A percentile compares a stretch with the other conserved stretches of the same genome.
Evolutionary conservation across 2,888 invertebrate genomes (phyloP).

Genomic region (Apotomis turbidana): DNA sequence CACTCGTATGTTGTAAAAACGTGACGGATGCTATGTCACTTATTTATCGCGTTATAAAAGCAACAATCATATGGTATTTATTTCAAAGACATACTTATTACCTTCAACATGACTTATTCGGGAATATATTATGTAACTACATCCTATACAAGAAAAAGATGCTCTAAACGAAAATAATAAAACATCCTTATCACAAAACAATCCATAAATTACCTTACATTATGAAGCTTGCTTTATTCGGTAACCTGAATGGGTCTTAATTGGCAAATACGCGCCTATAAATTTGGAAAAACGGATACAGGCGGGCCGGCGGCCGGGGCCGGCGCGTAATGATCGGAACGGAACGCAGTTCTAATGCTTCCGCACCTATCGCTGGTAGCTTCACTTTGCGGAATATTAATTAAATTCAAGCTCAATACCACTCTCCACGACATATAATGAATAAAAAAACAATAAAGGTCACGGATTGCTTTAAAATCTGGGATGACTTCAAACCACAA

Average conservation of each 20-base stretch:
- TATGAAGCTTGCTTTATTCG: constrained; percentile 22
- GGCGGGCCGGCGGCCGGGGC: constrained; percentile 38
- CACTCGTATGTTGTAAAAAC: no score
- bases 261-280: constrained; percentile 34
- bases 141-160: not conserved
- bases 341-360: constrained; percentile 42
- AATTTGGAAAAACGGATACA: constrained; percentile 41
- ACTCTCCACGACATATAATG: no score
- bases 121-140: no score
- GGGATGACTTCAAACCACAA: no score
- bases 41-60: no score
- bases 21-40: no score
- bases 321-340: constrained; percentile 60
- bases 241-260: constrained; percentile 26
- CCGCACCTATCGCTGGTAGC: constrained; percentile 46
- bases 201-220: constrained; percentile 22
- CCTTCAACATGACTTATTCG: no score
- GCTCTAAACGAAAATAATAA: not conserved
- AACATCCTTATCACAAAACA: not conserved
- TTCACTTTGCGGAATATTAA: constrained; percentile 44
- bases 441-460: no score
- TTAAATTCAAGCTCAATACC: no score
- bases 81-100: no score
- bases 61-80: no score
- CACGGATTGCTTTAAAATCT: no score